These are phyloP conservation scores for Drosophila athabasca DNA, from an alignment of 1,140 invertebrate species.

Conservation along the genomic window DNA sequence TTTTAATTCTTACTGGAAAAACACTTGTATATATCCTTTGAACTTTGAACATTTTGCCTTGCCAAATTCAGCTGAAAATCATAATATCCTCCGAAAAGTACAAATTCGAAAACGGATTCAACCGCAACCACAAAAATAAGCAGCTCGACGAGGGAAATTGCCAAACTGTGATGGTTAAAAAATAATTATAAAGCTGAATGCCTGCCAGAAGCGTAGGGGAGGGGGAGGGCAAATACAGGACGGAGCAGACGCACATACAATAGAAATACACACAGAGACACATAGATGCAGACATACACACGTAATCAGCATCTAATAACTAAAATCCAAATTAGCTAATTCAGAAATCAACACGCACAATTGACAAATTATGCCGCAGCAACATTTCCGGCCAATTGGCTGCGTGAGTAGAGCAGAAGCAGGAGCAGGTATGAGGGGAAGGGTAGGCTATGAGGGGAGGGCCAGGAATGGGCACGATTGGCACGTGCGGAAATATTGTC, in stretches of 20 bases:
- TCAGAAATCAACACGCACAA: constrained; percentile 81
- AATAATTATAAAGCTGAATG: constrained; percentile 76
- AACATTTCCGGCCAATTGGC: constrained; percentile 79
- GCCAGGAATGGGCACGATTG: constrained; percentile 11
- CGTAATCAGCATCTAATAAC: constrained; percentile 80
- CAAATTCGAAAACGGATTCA: too few relatives aligned
- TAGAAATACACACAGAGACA: constrained; percentile 8
- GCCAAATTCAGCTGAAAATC: neutral
- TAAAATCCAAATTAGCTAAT: constrained; percentile 82
- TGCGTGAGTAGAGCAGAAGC: constrained; percentile 65
- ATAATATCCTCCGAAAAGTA: neutral
- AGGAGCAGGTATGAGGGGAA: constrained; percentile 6
- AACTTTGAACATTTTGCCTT: too few relatives aligned
- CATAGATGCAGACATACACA: constrained; percentile 22
- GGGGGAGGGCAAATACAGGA: neutral
- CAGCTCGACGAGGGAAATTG: constrained; percentile 40
- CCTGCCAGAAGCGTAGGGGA: constrained; percentile 19
- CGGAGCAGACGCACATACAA: neutral
- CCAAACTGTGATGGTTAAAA: constrained; percentile 54
- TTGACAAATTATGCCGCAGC: constrained; percentile 80
- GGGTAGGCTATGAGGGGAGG: too few relatives aligned
- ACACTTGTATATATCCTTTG: too few relatives aligned
- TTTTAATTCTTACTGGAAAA: too few relatives aligned
- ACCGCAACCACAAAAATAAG: constrained; percentile 57
- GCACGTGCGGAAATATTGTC: constrained; percentile 68